These are phyloP conservation scores for Lepus americanus DNA, from an alignment of 2,113 vertebrate genomes.

Conservation along the genomic window DNA sequence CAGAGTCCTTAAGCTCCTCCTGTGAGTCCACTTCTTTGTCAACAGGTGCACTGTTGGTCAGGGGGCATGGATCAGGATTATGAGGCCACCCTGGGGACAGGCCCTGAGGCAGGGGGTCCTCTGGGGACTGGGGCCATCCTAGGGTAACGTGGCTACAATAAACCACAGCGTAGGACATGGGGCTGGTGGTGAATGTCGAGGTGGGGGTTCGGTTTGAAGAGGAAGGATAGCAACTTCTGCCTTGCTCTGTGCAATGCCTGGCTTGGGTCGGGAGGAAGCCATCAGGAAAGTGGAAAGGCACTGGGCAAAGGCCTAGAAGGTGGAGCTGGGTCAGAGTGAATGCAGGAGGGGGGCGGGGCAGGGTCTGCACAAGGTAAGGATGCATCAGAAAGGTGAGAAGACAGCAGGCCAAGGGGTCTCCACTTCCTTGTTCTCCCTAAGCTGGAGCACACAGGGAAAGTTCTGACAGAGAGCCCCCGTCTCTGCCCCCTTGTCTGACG, in stretches of 20 bases:
- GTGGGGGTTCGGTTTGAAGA: background rate
- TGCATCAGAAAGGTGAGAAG: background rate
- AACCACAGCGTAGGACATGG: background rate
- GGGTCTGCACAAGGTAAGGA: background rate
- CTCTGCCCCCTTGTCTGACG: background rate
- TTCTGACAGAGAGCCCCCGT: background rate
- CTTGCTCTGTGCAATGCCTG: background rate
- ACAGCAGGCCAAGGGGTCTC: accelerated
- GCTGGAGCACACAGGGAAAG: background rate
- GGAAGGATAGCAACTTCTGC: background rate
- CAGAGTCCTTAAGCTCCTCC: background rate
- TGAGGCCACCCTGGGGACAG: background rate
- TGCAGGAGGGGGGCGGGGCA: background rate
- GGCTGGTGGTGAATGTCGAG: accelerated
- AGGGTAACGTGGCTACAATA: background rate
- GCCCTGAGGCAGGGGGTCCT: background rate
- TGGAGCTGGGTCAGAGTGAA: background rate
- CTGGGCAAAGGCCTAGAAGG: background rate
- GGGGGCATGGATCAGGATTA: background rate
- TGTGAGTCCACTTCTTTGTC: background rate
- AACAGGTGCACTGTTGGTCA: background rate
- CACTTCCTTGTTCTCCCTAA: background rate
- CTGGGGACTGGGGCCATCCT: background rate
- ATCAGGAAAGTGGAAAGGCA: background rate
- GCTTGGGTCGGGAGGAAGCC: background rate